These are phyloP conservation scores for Hapalemur alaotrensis DNA, from an alignment of 2,797 vertebrate genomes.

Conservation along the genomic window DNA sequence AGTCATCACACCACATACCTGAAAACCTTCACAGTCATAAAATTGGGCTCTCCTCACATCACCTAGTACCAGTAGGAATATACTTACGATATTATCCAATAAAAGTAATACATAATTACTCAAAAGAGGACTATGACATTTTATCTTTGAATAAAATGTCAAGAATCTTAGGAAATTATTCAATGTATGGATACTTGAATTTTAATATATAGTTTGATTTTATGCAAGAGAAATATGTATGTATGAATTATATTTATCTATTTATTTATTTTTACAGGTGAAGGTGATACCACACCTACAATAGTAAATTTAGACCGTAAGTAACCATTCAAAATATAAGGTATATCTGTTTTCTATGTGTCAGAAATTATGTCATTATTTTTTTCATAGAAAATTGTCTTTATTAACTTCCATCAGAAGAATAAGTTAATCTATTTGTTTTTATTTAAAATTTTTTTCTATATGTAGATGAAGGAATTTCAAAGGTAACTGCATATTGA, in stretches of 20 bases:
- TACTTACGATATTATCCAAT: not conserved
- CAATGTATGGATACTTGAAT: not conserved
- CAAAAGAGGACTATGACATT: not conserved
- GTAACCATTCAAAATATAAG: constrained; percentile 62
- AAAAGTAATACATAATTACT: not conserved
- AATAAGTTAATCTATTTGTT: not conserved
- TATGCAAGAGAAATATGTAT: not conserved
- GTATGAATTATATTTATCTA: not conserved
- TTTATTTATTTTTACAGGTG: constrained; percentile 82
- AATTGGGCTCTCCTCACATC: not conserved
- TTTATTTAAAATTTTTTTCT: not conserved
- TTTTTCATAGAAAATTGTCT: not conserved
- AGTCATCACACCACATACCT: not conserved
- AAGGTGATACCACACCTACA: constrained; percentile 85
- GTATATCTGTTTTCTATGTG: not conserved
- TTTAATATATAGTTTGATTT: not conserved
- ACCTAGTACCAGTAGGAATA: not conserved
- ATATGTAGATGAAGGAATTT: not conserved
- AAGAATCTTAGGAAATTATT: not conserved
- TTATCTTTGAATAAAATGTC: not conserved
- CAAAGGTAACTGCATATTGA: not conserved
- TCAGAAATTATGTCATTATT: not conserved
- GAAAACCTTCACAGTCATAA: not conserved
- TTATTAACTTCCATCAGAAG: not conserved
- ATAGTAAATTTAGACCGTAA: constrained; percentile 85